Base-by-base conservation (phyloP, 2,797 vertebrate species). In the Poeciliopsis infans region DNA sequence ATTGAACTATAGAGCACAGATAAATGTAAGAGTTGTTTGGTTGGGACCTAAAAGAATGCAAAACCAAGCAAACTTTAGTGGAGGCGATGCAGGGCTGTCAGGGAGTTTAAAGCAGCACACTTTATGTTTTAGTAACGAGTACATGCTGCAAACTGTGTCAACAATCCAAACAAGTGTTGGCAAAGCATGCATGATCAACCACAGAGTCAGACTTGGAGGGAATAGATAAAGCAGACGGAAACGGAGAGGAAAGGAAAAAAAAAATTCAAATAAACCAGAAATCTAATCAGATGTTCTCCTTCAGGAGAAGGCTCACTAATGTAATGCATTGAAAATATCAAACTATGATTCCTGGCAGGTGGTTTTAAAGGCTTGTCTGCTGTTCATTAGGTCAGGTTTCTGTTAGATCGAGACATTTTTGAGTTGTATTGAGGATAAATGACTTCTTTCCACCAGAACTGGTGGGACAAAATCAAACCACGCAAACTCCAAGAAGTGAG, bases 111-210 rank as follows among this genome's bases (percentile, higher is more conserved):
- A 88, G 83, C 89, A 85, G 72, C 73, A 10, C 53, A 23, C 77
- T 81, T 88, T 86, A 93, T 93, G 90, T 91, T 93, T 94, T 90
- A 92, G 88, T 93, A 90, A 94, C 88, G 83, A 90, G 88, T 84
- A 84, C 85, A 82, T 47, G 83, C 79, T 83, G 80, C 70, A 86
- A 89, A 82, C 84, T 80, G 83, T 47, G 64, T 80, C 61, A 78
- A 75, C 82, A 79, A 79, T 7, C 15, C 82, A 86, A 88, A 88
- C 85, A 77, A 81, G 80, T 53, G 81, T 66, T 71, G 45, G 76
- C 28, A 33, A 84, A 77, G 81, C 77, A 46, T 5, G n/a, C 74
- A 82, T 33, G 20, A 85, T 88, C 80, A 84, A 51, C 82, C 20
- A 55, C 41, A 71, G 83, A 80, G 80, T 79, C 80, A 33, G 57